Conservation (phyloP, 2,113 vertebrate genomes). For the Colius striatus region DNA sequence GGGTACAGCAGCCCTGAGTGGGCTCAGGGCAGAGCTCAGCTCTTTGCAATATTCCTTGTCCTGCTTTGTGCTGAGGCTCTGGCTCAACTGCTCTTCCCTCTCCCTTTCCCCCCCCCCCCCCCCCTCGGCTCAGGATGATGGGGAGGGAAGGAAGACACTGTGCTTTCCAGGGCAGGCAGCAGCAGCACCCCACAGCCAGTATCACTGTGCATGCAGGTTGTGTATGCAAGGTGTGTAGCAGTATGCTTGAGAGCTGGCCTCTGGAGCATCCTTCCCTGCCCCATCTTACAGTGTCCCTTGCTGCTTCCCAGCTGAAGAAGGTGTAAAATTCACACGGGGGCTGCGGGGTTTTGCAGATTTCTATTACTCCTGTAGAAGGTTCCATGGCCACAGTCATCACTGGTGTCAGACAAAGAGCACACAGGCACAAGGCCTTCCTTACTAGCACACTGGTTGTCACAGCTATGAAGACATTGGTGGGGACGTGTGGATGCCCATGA, state of each 20-base stretch:
- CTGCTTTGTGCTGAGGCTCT: not conserved
- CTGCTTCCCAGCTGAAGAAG: accelerated
- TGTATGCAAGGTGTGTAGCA: not conserved
- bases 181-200: not conserved
- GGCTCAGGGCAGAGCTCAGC: not conserved
- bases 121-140: not conserved
- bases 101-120: not conserved
- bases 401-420: not conserved
- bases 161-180: not conserved
- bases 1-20: not conserved
- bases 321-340: not conserved
- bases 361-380: not conserved
- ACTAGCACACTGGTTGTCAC: not conserved
- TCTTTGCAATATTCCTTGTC: not conserved
- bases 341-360: not conserved
- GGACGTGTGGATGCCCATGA: not conserved
- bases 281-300: not conserved
- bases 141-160: not conserved
- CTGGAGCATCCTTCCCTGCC: not conserved
- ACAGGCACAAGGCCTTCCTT: not conserved
- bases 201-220: accelerated
- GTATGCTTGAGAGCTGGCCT: not conserved
- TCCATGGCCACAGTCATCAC: not conserved
- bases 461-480: not conserved
- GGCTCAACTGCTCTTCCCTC: not conserved